Conservation (phyloP, 2,888 invertebrate species). For the Liposcelis brunnea region DNA sequence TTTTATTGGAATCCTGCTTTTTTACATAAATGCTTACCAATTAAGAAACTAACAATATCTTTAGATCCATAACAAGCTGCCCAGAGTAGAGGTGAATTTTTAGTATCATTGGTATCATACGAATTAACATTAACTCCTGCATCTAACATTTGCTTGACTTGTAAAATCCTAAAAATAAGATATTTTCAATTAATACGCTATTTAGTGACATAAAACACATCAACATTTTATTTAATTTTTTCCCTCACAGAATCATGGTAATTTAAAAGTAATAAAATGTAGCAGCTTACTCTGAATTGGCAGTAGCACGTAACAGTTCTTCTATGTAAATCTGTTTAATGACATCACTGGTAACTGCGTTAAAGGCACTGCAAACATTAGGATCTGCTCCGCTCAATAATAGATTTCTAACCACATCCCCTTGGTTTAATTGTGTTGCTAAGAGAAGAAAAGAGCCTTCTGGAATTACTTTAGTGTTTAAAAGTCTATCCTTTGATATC, state of each 20-base stretch:
- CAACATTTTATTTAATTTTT: too few species aligned
- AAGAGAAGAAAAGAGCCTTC: conserved; percentile 36
- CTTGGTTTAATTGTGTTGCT: conserved; percentile 34
- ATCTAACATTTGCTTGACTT: conserved; percentile 37
- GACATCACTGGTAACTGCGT: conserved; percentile 30
- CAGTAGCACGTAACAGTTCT: conserved; percentile 39
- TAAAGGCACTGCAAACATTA: conserved; percentile 35
- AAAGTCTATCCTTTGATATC: conserved; percentile 28
- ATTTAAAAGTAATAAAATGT: too few species aligned
- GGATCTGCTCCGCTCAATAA: conserved; percentile 41
- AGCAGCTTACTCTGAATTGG: conserved; percentile 42
- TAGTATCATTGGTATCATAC: conserved; percentile 37
- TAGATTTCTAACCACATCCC: conserved; percentile 38
- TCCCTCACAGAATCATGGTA: too few species aligned
- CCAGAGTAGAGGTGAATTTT: conserved; percentile 45
- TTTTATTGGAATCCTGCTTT: too few species aligned
- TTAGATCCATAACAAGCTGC: conserved; percentile 41
- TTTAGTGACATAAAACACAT: too few species aligned
- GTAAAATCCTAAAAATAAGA: conserved; percentile 28
- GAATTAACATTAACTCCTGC: conserved; percentile 40
- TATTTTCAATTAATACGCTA: too few species aligned
- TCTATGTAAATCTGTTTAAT: conserved; percentile 38
- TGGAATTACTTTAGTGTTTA: conserved; percentile 30
- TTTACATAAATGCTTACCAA: conserved; percentile 33
- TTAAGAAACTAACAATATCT: conserved; percentile 35